These are phyloP conservation scores for Dryoscopus gambensis DNA, from an alignment of 2,113 vertebrate genomes.

Conservation along the genomic window DNA sequence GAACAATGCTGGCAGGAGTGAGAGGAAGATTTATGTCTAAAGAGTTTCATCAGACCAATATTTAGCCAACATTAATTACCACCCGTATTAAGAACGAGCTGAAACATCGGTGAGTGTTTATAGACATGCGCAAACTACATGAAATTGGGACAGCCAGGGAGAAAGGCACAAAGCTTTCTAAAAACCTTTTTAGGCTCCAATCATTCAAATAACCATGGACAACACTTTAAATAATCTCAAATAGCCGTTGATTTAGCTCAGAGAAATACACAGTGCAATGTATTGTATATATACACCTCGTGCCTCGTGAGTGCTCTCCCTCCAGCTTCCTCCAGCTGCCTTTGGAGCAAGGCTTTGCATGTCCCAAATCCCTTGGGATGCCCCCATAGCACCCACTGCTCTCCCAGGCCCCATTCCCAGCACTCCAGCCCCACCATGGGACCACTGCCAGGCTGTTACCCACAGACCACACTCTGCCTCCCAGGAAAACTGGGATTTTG, in stretches of 20 bases:
- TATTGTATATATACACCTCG: fast-evolving
- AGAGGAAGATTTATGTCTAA: neutral
- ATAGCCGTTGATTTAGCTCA: neutral
- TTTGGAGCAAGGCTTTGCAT: neutral
- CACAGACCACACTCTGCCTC: neutral
- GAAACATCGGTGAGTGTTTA: neutral
- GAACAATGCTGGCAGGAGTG: neutral
- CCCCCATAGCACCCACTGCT: fast-evolving
- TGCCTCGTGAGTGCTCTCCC: fast-evolving
- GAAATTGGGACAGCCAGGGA: neutral
- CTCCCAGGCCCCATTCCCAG: neutral
- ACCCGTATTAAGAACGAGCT: neutral
- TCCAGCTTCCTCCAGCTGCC: neutral
- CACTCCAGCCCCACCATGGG: neutral
- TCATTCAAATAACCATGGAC: neutral
- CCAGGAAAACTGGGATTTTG: neutral
- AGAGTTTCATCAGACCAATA: neutral
- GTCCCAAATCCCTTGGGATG: neutral
- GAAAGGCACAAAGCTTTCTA: neutral
- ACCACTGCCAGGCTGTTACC: neutral
- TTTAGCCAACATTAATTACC: conserved; percentile 1
- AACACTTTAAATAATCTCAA: neutral
- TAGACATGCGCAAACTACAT: neutral
- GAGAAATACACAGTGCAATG: neutral
- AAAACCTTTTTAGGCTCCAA: neutral